phyloP scores from a whole-genome alignment of 2,113 vertebrate genomes.

The Rutilus rutilus region DNA sequence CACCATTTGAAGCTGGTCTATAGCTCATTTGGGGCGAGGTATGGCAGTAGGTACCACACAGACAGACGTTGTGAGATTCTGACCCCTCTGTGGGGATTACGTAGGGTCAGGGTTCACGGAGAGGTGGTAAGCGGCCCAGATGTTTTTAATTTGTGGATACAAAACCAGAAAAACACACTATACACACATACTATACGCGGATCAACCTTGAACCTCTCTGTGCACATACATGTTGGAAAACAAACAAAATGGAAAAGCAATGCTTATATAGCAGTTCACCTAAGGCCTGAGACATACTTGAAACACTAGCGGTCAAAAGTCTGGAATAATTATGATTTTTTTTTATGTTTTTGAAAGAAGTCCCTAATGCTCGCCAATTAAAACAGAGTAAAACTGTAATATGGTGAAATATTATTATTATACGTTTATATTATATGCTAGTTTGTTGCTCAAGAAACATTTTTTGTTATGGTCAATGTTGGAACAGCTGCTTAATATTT shows the following conservation, averaged over 20 bases:
- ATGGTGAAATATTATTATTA: no score
- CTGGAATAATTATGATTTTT: no score
- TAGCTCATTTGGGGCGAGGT: conserved; percentile 48
- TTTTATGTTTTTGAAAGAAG: no score
- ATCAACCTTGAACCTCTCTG: conserved; percentile 6
- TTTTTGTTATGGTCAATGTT: no score
- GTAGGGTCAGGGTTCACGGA: conserved; percentile 62
- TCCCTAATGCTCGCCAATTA: no score
- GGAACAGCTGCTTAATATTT: no score
- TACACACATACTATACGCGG: conserved; percentile 44
- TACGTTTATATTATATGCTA: no score
- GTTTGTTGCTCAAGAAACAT: no score
- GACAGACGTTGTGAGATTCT: conserved; percentile 27
- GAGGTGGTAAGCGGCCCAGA: conserved; percentile 71
- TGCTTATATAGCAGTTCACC: no score
- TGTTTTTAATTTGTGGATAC: conserved; percentile 73
- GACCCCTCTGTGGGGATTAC: conserved; percentile 57
- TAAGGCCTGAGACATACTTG: no score
- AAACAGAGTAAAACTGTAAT: no score
- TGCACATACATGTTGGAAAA: neutral
- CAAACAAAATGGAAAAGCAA: conserved; percentile 11
- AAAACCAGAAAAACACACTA: conserved; percentile 60
- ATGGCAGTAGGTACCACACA: conserved; percentile 50
- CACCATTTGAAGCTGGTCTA: conserved; percentile 42
- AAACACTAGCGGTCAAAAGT: no score